Evolutionary conservation across 1,140 invertebrate genomes (phyloP).

Genomic region (Nylanderia fulva): DNA sequence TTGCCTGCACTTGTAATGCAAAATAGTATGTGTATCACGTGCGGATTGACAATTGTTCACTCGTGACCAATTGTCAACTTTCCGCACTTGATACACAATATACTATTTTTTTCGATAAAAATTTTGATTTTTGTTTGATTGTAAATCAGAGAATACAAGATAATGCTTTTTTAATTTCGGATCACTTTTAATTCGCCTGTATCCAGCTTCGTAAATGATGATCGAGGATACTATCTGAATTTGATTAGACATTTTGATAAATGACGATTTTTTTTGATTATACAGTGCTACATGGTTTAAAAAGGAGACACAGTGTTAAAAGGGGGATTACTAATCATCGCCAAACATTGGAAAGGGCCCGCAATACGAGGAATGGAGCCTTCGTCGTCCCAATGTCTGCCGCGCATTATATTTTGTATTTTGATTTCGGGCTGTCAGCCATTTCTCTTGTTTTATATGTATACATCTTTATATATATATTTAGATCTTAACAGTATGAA

Average conservation of each 20-base stretch:
- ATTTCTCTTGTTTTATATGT: slow-evolving; percentile 64
- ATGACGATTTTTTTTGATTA: slow-evolving; percentile 44
- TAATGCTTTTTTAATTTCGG: slow-evolving; percentile 29
- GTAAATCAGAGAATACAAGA: not conserved
- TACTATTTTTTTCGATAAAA: not conserved
- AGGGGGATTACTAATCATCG: slow-evolving; percentile 68
- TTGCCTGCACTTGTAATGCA: too few species aligned
- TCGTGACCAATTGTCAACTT: too few species aligned
- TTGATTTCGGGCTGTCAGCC: slow-evolving; percentile 79
- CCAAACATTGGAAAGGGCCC: slow-evolving; percentile 72
- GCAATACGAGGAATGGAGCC: slow-evolving; percentile 16
- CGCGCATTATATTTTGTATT: slow-evolving; percentile 73
- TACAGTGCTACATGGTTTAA: slow-evolving; percentile 19
- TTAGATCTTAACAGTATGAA: slow-evolving; percentile 58
- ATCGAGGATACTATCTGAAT: slow-evolving; percentile 27
- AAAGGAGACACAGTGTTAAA: slow-evolving; percentile 7
- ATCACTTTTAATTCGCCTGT: slow-evolving; percentile 44
- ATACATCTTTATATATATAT: slow-evolving; percentile 51
- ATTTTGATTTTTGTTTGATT: slow-evolving; percentile 47
- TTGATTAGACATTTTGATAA: slow-evolving; percentile 52
- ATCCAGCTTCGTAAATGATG: slow-evolving; percentile 62
- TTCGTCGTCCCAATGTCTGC: slow-evolving; percentile 65
- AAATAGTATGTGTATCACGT: too few species aligned
- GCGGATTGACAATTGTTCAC: too few species aligned
- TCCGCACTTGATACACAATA: too few species aligned